phyloP scores from a whole-genome alignment of 2,113 vertebrate genomes.

The Callionymus lyra region DNA sequence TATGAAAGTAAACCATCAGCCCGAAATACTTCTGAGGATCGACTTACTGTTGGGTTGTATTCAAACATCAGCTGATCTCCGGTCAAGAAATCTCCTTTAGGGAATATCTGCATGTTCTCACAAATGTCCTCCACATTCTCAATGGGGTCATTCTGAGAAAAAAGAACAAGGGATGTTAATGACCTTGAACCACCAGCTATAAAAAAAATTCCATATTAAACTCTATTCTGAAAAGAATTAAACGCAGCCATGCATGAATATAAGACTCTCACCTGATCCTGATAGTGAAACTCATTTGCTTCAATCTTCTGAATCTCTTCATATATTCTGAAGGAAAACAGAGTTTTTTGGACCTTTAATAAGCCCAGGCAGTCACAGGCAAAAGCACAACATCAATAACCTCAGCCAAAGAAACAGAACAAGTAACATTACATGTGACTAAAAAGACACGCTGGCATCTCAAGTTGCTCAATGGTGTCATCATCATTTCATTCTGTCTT shows the following conservation, averaged over 20 bases:
- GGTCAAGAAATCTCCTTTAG: constrained; percentile 85
- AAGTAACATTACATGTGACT: too few species aligned
- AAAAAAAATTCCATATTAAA: not conserved
- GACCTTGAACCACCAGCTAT: not conserved
- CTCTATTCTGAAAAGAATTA: not conserved
- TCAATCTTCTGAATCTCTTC: constrained; percentile 96
- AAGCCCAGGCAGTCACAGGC: too few species aligned
- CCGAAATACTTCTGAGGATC: too few species aligned
- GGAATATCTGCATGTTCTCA: constrained; percentile 94
- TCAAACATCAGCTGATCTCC: constrained; percentile 95
- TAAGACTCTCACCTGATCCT: constrained; percentile 78
- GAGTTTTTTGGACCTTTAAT: constrained; percentile 3
- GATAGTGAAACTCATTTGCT: constrained; percentile 92
- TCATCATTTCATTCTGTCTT: too few species aligned
- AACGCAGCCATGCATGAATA: not conserved
- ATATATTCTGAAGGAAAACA: constrained; percentile 74
- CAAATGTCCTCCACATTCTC: constrained; percentile 91
- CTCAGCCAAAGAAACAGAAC: too few species aligned
- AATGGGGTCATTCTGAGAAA: constrained; percentile 83
- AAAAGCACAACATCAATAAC: too few species aligned
- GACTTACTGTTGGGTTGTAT: constrained; percentile 53
- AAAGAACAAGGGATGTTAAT: not conserved
- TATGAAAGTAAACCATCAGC: too few species aligned
- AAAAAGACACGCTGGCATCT: too few species aligned
- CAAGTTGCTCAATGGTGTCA: too few species aligned